Base-by-base conservation (phyloP, 2,113 vertebrate genomes). In the Neodon shergylaensis region DNA sequence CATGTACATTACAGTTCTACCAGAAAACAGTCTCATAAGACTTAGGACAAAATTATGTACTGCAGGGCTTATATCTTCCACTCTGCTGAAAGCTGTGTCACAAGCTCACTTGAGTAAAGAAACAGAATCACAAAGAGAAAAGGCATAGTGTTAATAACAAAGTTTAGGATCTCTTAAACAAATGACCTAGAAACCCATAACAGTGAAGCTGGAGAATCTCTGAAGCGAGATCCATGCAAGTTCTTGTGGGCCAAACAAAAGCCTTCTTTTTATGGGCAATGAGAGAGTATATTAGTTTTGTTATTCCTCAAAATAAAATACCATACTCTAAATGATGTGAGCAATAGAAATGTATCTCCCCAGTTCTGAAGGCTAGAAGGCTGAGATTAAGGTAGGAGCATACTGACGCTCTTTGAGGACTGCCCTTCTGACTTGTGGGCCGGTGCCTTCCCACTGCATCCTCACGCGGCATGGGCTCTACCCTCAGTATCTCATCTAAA, bases 11-110 rank as follows among this genome's bases (percentile, higher is more conserved):
- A 92, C 70, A 94, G 16, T 47, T 73, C 65, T 95, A 36, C 88
- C 92, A 97, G 93, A 49, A 96, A 93, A 82, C 1, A 94, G 72
- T 44, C 36, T 63, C 54, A 28, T 16, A 90, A 92, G 73, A 87
- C 58, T 76, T 10, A n/a, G 66, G 79, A 31, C 72, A 89, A 66
- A 93, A 79, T 70, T 84, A 92, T 33, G 19, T 78, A 83, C 86
- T 58, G 21, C 24, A 42, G 49, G 73, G 31, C 28, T 36, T 42
- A 54, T 96, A 91, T 83, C 86, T 81, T 36, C 28, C 31, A 49
- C 91, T 92, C 73, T 94, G 68, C 68, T 90, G 88, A 90, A 94
- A 93, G 73, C 26, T 89, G 39, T 85, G 78, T 58, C n/a, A 88
- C 63, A 96, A 87, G 87, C 70, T 93, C 39, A 58, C 58, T 90